phyloP scores from a whole-genome alignment of 2,888 invertebrate genomes.

The Andrena flavipes region DNA sequence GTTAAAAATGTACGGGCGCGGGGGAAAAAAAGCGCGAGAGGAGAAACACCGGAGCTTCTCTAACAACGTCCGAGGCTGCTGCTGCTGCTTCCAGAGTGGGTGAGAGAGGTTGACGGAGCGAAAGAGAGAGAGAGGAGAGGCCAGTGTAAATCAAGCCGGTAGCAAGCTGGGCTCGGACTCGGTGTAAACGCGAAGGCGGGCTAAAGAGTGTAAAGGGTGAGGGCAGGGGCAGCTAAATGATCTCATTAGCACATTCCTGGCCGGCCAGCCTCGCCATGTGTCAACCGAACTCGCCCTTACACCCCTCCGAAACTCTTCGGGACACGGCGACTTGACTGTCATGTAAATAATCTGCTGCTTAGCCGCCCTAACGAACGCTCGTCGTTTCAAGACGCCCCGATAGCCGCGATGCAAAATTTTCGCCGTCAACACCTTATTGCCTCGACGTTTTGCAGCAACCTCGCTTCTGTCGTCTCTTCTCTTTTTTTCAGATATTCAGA shows the following conservation, averaged over 20 bases:
- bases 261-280: conserved; percentile 79
- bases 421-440: background rate
- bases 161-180: conserved; percentile 59
- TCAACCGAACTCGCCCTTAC: conserved; percentile 76
- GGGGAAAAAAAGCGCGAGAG: conserved; percentile 20
- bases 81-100: background rate
- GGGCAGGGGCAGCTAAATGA: conserved; percentile 80
- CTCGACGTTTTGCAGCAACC: background rate
- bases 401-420: conserved; percentile 27
- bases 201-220: conserved; percentile 68
- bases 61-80: conserved; percentile 41
- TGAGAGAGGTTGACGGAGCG: conserved; percentile 10
- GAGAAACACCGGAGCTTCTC: conserved; percentile 22
- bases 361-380: conserved; percentile 61
- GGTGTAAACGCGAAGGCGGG: conserved; percentile 69
- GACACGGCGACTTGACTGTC: conserved; percentile 75
- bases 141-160: conserved; percentile 76
- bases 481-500: too few relatives aligned
- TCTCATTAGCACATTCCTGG: conserved; percentile 84
- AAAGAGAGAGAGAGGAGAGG: conserved; percentile 26
- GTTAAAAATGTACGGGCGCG: conserved; percentile 18
- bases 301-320: conserved; percentile 69
- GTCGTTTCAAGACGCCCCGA: conserved; percentile 41
- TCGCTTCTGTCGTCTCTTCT: background rate
- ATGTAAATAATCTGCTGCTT: conserved; percentile 79